Percentiles rank a stretch among this genome's conserved stretches.
Conservation (phyloP, 2,888 invertebrate genomes). For the Lingula anatina region DNA sequence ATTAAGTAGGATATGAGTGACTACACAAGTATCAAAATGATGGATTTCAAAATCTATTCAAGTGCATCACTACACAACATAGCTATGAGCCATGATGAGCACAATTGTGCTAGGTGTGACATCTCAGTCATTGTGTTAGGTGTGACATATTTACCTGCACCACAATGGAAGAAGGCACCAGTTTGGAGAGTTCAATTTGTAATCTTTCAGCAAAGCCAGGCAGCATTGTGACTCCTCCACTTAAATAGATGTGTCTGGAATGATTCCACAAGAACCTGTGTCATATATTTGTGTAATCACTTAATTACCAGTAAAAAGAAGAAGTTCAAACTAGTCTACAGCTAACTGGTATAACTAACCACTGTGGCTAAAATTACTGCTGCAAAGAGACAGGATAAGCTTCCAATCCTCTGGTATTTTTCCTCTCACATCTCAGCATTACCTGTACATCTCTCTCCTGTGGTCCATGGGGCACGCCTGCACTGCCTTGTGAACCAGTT, state of each 20-base stretch:
- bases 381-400: background rate
- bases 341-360: no score
- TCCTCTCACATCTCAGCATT: background rate
- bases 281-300: no score
- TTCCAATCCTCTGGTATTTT: background rate
- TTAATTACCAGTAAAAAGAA: no score
- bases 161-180: slow-evolving; percentile 56
- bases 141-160: slow-evolving; percentile 52
- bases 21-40: no score
- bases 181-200: slow-evolving; percentile 56
- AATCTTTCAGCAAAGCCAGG: slow-evolving; percentile 59
- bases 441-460: slow-evolving; percentile 57
- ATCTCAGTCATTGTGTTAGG: no score
- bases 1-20: background rate
- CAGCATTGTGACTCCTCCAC: slow-evolving; percentile 58
- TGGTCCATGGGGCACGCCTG: slow-evolving; percentile 60
- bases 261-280: no score
- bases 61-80: no score
- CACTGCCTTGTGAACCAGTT: slow-evolving; percentile 57
- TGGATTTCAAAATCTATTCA: no score
- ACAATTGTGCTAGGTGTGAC: background rate
- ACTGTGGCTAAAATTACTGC: no score
- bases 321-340: no score
- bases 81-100: background rate
- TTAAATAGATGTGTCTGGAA: slow-evolving; percentile 57